Evolutionary conservation across 2,113 vertebrate genomes (phyloP), one percentile per base, ranked within the genome.

Genomic region (Atractosteus spatula): DNA sequence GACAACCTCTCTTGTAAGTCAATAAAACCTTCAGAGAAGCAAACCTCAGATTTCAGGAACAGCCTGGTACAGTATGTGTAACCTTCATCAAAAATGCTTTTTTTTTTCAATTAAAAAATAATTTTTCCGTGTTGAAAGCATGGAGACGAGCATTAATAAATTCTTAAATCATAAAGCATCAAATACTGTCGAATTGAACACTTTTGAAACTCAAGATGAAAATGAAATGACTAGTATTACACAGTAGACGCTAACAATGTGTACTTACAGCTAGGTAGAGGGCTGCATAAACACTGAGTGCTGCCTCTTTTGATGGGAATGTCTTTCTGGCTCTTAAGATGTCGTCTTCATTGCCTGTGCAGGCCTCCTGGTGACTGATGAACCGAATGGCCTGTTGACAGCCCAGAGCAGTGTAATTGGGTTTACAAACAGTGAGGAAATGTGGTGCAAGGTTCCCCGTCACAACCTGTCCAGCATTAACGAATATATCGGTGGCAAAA

Each of bases 281-380:
- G 0, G 97, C 96, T 42, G 94, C 95, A 62, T 98, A 99, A 71
- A 96, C 69, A 1, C 97, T 98, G 77, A 99, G 95, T 0, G 96
- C 97, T 0, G 97, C 97, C 85, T 99, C 97, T 93, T 99, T 99
- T 83, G 96, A 99, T n/a, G 97, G 97, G 77, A 99, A 99, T 63
- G 96, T 97, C 82, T 98, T 99, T 78, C 97, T 93, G 54, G 96
- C 97, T 65, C 90, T 90, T 76, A 94, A 87, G 79, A 99, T 92
- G 81, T 97, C 95, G 7, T 98, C 96, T 74, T 92, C 93, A 80
- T 98, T 96, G 71, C 97, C 97, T 0, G 96, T 98, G 84, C 97
- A 99, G 41, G 96, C 95, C 75, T 98, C 94, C 77, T 93, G 93
- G 59, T 96, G 94, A 83, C 93, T 97, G 91, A 99, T 96, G 88